Evolutionary conservation across 2,113 vertebrate genomes (phyloP).

Genomic region (Lontra canadensis): DNA sequence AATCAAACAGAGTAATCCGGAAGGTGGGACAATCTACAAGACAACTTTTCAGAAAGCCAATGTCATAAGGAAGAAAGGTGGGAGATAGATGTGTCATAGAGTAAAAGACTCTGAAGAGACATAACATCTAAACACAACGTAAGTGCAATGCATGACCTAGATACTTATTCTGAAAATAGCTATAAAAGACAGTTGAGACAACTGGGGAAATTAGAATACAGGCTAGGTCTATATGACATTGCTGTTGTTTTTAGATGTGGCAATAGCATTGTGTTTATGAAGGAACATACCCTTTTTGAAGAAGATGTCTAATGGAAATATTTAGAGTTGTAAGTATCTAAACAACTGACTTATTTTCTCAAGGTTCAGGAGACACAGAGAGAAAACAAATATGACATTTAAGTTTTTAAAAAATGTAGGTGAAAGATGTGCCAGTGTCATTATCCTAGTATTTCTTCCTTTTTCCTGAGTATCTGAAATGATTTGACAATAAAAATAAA

Average conservation of each 20-base stretch:
- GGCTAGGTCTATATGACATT: not conserved
- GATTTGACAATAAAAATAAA: not conserved
- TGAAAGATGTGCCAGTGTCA: not conserved
- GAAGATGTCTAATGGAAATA: not conserved
- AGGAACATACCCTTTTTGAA: not conserved
- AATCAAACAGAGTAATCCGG: not conserved
- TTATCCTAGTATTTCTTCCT: not conserved
- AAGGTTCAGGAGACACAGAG: not conserved
- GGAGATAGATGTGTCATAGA: not conserved
- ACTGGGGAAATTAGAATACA: not conserved
- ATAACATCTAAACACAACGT: not conserved
- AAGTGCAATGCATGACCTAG: not conserved
- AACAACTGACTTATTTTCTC: not conserved
- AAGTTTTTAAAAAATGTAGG: not conserved
- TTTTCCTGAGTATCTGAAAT: not conserved
- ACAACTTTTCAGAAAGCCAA: not conserved
- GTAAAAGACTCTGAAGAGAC: not conserved
- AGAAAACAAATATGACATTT: not conserved
- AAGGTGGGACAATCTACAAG: not conserved
- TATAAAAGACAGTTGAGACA: not conserved
- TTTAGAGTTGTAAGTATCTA: not conserved
- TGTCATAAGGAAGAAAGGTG: not conserved
- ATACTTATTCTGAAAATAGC: not conserved
- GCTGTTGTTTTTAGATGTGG: not conserved
- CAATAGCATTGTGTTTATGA: not conserved